These are phyloP conservation scores for Megalops cyprinoides DNA, from an alignment of 2,797 vertebrate species.

Conservation along the genomic window DNA sequence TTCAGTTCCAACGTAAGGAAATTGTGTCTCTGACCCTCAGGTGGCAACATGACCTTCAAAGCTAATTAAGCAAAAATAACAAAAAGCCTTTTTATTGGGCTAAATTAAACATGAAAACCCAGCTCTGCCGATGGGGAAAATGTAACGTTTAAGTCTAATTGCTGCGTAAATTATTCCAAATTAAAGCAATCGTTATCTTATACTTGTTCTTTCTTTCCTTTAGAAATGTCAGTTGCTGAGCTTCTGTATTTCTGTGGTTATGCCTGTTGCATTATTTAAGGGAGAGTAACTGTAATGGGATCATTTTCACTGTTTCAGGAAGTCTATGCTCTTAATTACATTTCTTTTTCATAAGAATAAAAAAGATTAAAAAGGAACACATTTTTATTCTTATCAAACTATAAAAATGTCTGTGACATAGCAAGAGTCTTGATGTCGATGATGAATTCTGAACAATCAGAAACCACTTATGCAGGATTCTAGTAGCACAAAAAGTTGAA, in stretches of 20 bases:
- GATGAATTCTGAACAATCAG: too few relatives aligned
- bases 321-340: background rate
- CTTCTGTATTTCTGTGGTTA: constrained; percentile 33
- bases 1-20: constrained; percentile 47
- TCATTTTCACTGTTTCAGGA: constrained; percentile 12
- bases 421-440: too few relatives aligned
- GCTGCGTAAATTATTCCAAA: constrained; percentile 44
- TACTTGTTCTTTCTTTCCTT: constrained; percentile 42
- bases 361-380: constrained; percentile 14
- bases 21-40: constrained; percentile 59
- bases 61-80: constrained; percentile 67
- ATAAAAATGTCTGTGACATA: too few relatives aligned
- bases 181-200: constrained; percentile 40
- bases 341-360: background rate
- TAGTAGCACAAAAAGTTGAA: background rate
- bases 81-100: constrained; percentile 56
- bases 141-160: constrained; percentile 39
- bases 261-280: constrained; percentile 33
- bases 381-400: background rate
- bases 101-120: constrained; percentile 58
- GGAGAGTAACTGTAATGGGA: constrained; percentile 7
- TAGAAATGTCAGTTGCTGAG: constrained; percentile 38
- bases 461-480: background rate
- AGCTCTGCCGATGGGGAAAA: constrained; percentile 47
- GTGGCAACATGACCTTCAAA: constrained; percentile 69